Percentiles rank a stretch among this genome's conserved stretches.
Conservation (phyloP, 2,888 invertebrate species). For the Aricia artaxerxes region DNA sequence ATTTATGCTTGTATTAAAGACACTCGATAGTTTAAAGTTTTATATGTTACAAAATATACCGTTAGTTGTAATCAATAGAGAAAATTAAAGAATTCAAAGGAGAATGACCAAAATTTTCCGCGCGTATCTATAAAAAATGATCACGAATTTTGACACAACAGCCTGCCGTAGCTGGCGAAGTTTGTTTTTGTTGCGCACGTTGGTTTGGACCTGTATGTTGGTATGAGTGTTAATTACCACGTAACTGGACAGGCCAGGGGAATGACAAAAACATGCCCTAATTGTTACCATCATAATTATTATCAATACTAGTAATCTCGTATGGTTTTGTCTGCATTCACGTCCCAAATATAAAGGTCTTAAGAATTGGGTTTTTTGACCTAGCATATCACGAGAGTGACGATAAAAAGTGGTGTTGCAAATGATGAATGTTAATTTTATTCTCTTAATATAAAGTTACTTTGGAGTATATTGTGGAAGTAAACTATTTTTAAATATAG, state of each 20-base stretch:
- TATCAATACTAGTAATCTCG: constrained; percentile 48
- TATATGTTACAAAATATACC: no score
- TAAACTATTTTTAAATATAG: no score
- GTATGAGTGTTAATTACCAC: constrained; percentile 57
- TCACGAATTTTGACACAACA: constrained; percentile 26
- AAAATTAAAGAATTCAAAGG: neutral
- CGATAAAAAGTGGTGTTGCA: no score
- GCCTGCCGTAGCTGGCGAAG: constrained; percentile 1
- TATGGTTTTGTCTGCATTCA: constrained; percentile 1
- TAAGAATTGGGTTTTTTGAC: no score
- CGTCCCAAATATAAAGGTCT: neutral
- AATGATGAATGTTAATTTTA: no score
- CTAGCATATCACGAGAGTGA: no score
- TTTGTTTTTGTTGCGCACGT: constrained; percentile 31
- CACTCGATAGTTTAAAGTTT: no score
- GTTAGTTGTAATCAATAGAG: neutral
- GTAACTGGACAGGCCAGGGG: constrained; percentile 52
- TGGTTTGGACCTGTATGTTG: constrained; percentile 49
- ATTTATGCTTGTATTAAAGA: no score
- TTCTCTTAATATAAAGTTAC: neutral
- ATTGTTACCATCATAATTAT: constrained; percentile 59
- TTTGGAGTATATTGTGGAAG: no score
- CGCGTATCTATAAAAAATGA: neutral
- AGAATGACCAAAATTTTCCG: neutral
- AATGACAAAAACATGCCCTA: constrained; percentile 61